Evolutionary conservation across 2,797 vertebrate genomes (phyloP), one percentile per base, ranked within the genome.

Genomic region (Sebastes miniatus): DNA sequence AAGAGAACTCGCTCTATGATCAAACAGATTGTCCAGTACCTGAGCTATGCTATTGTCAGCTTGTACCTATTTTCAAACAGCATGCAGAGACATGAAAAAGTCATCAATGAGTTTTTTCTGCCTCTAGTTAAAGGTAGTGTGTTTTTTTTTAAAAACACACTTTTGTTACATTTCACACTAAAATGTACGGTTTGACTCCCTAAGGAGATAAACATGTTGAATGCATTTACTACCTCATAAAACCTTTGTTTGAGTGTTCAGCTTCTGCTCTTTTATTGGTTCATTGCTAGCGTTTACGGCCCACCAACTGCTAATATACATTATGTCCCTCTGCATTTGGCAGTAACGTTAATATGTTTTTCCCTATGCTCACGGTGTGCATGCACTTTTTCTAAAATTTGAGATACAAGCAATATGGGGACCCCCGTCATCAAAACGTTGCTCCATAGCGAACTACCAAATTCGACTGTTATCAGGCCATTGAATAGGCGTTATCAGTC

Each of bases 301-400:
- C 27, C 47, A 64, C 71, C 36, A 70, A 71, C 62, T 75, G 56
- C 57, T 66, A 69, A 66, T 52, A 67, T 71, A 62, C 61, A 80
- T 61, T 29, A 39, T 56, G 22, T 59, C n/a, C 25, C 3, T 54
- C 36, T 59, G 64, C 25, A 68, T 73, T 61, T 62, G 54, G 18
- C 63, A 58, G 47, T 2, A 58, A 10, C 0, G 3, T 31, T 16
- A 39, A 20, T 66, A 50, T 50, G n/a, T 68, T 4, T 68, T 4
- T n/a, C 10, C 34, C 13, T 1, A 3, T 57, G 32, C 57, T 62
- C 18, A 25, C 13, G 22, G 3, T 66, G 9, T 20, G 10, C 25
- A 54, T 47, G 27, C 14, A 5, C 20, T 4, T 29, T 68, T 5
- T 36, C 3, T 24, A 22, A 16, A 22, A 59, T 34, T 34, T 0